Percentiles rank a stretch among this genome's conserved stretches.
phyloP scores from a whole-genome alignment of 2,888 invertebrate species.

The Frankliniella intonsa region DNA sequence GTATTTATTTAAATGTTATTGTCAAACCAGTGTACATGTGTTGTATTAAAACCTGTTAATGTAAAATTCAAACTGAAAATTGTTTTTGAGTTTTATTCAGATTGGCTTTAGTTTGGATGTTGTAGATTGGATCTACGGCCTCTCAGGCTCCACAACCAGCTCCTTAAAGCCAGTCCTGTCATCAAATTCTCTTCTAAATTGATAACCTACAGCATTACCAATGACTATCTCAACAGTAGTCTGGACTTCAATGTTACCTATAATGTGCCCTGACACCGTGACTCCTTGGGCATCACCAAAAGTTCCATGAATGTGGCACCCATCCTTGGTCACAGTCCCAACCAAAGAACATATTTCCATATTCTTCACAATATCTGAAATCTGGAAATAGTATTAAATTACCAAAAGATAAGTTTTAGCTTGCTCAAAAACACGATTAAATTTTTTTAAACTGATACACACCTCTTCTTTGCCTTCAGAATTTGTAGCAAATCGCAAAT shows the following conservation, averaged over 20 bases:
- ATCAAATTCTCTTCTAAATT: conserved; percentile 37
- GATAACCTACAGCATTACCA: conserved; percentile 35
- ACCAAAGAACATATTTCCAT: conserved; percentile 47
- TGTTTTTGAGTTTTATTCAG: background rate
- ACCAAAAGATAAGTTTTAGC: background rate
- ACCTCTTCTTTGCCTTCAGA: conserved; percentile 33
- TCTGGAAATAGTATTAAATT: background rate
- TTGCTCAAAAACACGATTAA: background rate
- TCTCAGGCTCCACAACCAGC: conserved; percentile 28
- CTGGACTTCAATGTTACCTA: conserved; percentile 44
- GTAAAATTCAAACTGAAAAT: background rate
- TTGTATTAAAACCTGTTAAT: background rate
- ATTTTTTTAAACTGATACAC: background rate
- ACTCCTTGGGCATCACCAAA: conserved; percentile 44
- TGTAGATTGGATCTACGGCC: background rate
- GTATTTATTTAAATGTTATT: background rate
- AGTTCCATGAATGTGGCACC: conserved; percentile 45
- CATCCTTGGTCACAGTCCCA: conserved; percentile 44
- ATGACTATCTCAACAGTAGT: conserved; percentile 47
- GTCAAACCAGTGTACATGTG: background rate
- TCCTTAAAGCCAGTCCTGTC: conserved; percentile 35
- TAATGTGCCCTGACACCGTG: conserved; percentile 46
- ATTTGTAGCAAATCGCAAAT: conserved; percentile 44
- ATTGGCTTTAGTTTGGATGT: background rate
- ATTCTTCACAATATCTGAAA: conserved; percentile 39